phyloP scores from a whole-genome alignment of 92 coral and sea anemone genomes.

The Micromussa lordhowensis region DNA sequence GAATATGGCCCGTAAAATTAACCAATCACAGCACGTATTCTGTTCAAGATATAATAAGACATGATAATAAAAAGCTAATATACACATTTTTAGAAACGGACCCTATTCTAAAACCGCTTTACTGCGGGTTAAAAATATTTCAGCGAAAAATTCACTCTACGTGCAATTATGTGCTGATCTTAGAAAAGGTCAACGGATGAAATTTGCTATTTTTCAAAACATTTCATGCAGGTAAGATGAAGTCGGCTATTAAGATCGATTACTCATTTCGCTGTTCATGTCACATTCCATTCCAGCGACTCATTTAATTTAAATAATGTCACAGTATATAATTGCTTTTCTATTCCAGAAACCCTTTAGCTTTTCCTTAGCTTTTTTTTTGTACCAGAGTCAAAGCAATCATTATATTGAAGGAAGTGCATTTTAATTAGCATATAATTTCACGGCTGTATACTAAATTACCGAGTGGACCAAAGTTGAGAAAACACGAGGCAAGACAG shows the following conservation, averaged over 20 bases:
- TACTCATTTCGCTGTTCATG: slow-evolving; percentile 4
- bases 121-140: background rate
- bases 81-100: background rate
- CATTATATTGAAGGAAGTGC: background rate
- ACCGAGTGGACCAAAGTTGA: background rate
- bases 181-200: background rate
- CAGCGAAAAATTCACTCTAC: background rate
- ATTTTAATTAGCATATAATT: background rate
- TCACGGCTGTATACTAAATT: slow-evolving; percentile 5
- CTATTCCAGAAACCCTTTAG: background rate
- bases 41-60: too few species aligned
- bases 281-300: slow-evolving; percentile 19
- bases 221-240: background rate
- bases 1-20: too few species aligned
- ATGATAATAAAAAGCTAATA: background rate
- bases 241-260: background rate
- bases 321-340: slow-evolving; percentile 21
- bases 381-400: slow-evolving; percentile 1
- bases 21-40: background rate
- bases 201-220: background rate
- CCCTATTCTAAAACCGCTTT: background rate
- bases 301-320: background rate
- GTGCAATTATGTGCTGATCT: background rate
- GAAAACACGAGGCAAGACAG: background rate
- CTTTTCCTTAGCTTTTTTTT: background rate